Percentiles rank a stretch among this genome's conserved stretches.
phyloP scores from a whole-genome alignment of 2,113 vertebrate genomes.

The Puntigrus tetrazona region DNA sequence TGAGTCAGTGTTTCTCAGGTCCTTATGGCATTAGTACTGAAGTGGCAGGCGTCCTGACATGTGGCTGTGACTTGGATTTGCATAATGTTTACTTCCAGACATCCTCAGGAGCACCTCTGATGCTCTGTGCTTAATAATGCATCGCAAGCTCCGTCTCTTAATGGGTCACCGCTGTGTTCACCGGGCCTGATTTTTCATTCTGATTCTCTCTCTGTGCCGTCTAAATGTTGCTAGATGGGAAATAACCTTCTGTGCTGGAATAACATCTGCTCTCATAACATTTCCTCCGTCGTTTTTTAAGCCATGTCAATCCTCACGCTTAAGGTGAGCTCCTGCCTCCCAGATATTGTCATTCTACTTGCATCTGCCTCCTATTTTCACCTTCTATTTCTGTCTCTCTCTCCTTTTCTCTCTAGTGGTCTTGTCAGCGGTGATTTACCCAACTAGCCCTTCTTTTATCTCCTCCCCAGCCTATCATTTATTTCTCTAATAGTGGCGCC shows the following conservation, averaged over 20 bases:
- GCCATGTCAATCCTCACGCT: not conserved
- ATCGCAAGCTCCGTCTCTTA: conserved; percentile 37
- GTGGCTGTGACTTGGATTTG: conserved; percentile 22
- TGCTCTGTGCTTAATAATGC: conserved; percentile 54
- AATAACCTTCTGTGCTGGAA: conserved; percentile 36
- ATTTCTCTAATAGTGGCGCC: conserved; percentile 1
- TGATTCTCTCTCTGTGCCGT: not conserved
- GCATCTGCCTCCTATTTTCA: not conserved
- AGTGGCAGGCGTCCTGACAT: not conserved
- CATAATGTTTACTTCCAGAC: conserved; percentile 45
- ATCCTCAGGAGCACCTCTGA: conserved; percentile 18
- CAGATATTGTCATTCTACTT: not conserved
- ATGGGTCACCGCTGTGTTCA: conserved; percentile 36
- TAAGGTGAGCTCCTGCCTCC: not conserved
- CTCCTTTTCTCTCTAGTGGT: not conserved
- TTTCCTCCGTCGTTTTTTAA: not conserved
- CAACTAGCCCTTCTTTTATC: not conserved
- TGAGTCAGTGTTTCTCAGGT: not conserved
- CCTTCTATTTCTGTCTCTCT: not conserved
- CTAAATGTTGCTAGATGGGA: conserved; percentile 13
- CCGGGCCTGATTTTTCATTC: conserved; percentile 5
- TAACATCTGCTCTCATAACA: conserved; percentile 12
- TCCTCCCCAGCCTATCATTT: conserved; percentile 12
- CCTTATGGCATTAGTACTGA: not conserved
- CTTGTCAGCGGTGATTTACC: conserved; percentile 8